phyloP scores from a whole-genome alignment of 1,140 invertebrate genomes.

The Cataglyphis hispanica region DNA sequence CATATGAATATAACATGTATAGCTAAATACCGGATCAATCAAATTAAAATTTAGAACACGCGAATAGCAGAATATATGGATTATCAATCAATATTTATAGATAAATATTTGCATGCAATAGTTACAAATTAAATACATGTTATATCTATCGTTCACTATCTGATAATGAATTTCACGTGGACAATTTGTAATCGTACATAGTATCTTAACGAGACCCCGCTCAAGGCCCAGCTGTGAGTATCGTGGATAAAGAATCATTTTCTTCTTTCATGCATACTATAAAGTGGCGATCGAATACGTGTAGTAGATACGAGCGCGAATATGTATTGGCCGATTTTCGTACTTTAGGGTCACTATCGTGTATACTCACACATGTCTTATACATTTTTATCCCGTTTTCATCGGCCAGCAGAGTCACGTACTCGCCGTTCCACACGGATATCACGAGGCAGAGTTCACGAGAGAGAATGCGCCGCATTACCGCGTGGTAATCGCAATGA shows the following conservation, averaged over 20 bases:
- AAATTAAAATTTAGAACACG: constrained; percentile 18
- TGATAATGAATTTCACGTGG: constrained; percentile 4
- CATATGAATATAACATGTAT: neutral
- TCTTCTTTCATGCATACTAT: constrained; percentile 60
- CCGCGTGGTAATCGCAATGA: constrained; percentile 76
- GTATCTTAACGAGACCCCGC: neutral
- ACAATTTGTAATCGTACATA: constrained; percentile 29
- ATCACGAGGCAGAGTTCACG: constrained; percentile 46
- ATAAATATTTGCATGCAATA: neutral
- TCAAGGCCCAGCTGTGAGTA: constrained; percentile 10
- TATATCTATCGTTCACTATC: neutral
- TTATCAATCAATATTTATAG: constrained; percentile 12
- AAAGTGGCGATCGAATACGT: constrained; percentile 42
- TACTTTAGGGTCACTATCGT: constrained; percentile 45
- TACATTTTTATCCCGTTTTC: neutral
- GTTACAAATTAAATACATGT: neutral
- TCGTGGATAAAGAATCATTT: constrained; percentile 50
- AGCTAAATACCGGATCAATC: neutral
- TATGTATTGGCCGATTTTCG: constrained; percentile 35
- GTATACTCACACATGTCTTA: neutral
- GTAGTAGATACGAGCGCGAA: constrained; percentile 32
- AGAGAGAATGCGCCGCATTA: constrained; percentile 56
- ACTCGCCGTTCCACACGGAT: constrained; percentile 38
- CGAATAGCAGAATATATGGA: too few relatives aligned
- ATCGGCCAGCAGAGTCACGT: constrained; percentile 50